Percentiles rank a stretch among this genome's conserved stretches.
Conservation (phyloP, 53 echinoderm and acorn worm species). For the Patiria pectinifera region DNA sequence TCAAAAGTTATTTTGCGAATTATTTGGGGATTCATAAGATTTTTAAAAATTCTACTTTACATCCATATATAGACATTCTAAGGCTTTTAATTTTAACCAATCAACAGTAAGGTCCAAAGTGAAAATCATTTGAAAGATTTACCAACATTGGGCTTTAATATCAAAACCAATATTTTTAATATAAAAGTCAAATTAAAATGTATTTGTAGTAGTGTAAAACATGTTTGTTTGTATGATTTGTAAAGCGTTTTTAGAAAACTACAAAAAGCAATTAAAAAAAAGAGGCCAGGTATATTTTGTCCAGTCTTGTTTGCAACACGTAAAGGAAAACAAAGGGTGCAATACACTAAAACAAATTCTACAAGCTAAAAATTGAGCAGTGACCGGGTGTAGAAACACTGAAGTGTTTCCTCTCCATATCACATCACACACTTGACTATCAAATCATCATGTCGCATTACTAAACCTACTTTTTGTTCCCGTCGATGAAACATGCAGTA, state of each 20-base stretch:
- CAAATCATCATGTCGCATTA: background rate
- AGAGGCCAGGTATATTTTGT: too few relatives aligned
- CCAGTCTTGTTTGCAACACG: too few relatives aligned
- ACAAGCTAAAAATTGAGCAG: too few relatives aligned
- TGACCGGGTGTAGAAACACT: background rate
- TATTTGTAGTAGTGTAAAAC: background rate
- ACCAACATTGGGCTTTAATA: background rate
- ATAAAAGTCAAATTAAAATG: background rate
- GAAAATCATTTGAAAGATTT: background rate
- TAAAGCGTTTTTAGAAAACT: background rate
- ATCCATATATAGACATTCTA: background rate
- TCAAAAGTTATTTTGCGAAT: background rate
- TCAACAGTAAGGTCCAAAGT: background rate
- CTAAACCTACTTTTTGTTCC: background rate
- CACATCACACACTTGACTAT: conserved; percentile 1
- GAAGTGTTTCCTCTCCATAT: background rate
- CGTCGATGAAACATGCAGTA: background rate
- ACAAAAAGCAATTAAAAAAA: background rate
- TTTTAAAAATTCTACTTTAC: background rate
- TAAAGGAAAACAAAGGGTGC: too few relatives aligned
- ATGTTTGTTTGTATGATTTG: background rate
- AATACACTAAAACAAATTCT: too few relatives aligned
- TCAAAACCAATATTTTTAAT: background rate
- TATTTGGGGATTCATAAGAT: background rate
- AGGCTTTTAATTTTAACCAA: background rate